A percentile compares a stretch with the other conserved stretches of the same genome.
Conservation (phyloP, 2,888 invertebrate species). For the Idaea aversata region DNA sequence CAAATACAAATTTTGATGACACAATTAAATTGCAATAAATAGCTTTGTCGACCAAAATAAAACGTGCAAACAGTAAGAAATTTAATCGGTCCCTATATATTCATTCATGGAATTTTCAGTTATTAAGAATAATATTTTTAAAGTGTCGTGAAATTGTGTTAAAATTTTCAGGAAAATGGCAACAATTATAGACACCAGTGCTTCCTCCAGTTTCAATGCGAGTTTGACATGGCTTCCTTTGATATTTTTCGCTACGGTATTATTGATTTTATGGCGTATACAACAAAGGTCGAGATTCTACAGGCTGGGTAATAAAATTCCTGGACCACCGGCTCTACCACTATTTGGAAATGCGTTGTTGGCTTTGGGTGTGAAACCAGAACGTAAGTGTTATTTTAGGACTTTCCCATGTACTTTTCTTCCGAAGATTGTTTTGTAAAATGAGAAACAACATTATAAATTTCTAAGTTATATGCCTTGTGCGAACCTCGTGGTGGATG, state of each 20-base stretch:
- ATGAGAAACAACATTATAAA: no score
- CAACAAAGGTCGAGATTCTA: slow-evolving; percentile 73
- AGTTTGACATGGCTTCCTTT: slow-evolving; percentile 55
- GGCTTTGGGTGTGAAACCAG: slow-evolving; percentile 81
- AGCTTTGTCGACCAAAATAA: not conserved
- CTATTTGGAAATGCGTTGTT: slow-evolving; percentile 85
- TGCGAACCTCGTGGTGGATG: no score
- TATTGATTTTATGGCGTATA: slow-evolving; percentile 68
- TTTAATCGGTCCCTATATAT: not conserved
- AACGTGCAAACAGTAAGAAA: not conserved
- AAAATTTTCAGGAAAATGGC: slow-evolving; percentile 36
- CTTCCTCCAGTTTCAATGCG: slow-evolving; percentile 27
- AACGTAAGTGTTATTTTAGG: slow-evolving; percentile 72
- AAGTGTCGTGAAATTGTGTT: slow-evolving; percentile 5
- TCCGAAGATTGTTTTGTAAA: no score
- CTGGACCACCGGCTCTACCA: slow-evolving; percentile 84
- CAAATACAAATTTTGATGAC: not conserved
- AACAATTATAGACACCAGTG: slow-evolving; percentile 30
- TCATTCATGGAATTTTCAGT: not conserved
- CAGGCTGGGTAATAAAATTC: slow-evolving; percentile 83
- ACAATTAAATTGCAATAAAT: not conserved
- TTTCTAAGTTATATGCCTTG: no score
- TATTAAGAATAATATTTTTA: slow-evolving; percentile 11
- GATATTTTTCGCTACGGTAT: slow-evolving; percentile 45
- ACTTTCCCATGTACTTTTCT: no score